Evolutionary conservation across 2,888 invertebrate species (phyloP).

Genomic region (Venusia cambrica): DNA sequence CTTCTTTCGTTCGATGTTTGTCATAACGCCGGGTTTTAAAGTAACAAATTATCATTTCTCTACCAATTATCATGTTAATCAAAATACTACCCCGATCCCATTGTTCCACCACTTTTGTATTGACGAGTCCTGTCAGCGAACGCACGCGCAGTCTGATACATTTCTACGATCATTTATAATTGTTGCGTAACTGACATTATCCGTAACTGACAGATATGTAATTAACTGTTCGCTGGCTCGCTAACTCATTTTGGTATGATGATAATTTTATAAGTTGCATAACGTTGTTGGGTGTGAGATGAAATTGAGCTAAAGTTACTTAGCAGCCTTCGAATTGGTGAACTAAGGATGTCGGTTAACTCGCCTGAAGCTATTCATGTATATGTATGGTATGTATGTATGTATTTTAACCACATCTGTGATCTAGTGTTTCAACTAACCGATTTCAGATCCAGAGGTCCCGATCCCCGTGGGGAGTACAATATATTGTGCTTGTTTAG

Average conservation of each 20-base stretch:
- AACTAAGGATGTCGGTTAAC: too few species aligned
- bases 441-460: too few species aligned
- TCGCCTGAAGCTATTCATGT: too few species aligned
- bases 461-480: too few species aligned
- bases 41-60: background rate
- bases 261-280: constrained; percentile 16
- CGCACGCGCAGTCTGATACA: constrained; percentile 25
- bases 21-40: constrained; percentile 5
- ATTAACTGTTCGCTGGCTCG: constrained; percentile 8
- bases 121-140: constrained; percentile 20
- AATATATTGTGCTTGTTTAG: too few species aligned
- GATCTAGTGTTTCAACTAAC: too few species aligned
- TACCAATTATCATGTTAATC: constrained; percentile 6
- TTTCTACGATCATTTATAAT: constrained; percentile 35
- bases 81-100: constrained; percentile 2
- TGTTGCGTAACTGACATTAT: constrained; percentile 35
- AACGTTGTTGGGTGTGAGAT: constrained; percentile 6
- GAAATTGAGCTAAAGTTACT: constrained; percentile 2
- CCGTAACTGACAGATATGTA: constrained; percentile 21
- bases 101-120: constrained; percentile 15
- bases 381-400: too few species aligned
- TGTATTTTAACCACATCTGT: too few species aligned
- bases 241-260: constrained; percentile 9
- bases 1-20: too few species aligned
- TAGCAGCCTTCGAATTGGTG: too few species aligned